Conservation (phyloP, 2,888 invertebrate species). For the Meliscaeva auricollis region DNA sequence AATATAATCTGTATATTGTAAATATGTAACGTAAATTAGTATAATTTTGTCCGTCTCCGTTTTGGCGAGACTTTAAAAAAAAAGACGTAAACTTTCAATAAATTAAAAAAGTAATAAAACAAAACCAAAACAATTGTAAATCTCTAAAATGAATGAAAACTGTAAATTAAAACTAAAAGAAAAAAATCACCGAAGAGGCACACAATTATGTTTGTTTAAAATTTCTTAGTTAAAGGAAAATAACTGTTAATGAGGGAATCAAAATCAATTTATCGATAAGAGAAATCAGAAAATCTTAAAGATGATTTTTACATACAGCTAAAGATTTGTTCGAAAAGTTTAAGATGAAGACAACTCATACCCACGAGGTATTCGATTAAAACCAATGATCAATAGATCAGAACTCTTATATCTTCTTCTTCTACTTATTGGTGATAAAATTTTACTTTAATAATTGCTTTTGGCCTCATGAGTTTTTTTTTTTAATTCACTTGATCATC, state of each 20-base stretch:
- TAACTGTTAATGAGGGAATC: neutral
- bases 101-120: constrained; percentile 11
- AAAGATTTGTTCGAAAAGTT: neutral
- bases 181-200: constrained; percentile 14
- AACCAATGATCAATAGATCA: neutral
- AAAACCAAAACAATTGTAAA: constrained; percentile 36
- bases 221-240: neutral
- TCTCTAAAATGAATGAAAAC: constrained; percentile 32
- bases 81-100: constrained; percentile 17
- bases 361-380: neutral
- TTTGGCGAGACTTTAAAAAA: constrained; percentile 64
- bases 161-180: constrained; percentile 1
- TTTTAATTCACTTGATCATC: too few relatives aligned
- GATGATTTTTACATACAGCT: neutral
- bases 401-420: neutral
- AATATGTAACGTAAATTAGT: constrained; percentile 57
- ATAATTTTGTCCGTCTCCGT: constrained; percentile 66
- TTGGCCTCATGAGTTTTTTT: neutral
- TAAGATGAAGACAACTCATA: neutral
- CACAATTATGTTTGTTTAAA: constrained; percentile 4
- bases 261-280: constrained; percentile 5
- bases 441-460: neutral
- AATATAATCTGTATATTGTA: constrained; percentile 29
- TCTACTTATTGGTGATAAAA: constrained; percentile 9
- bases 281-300: neutral